Evolutionary conservation across 2,797 vertebrate genomes (phyloP), one percentile per base, ranked within the genome.

Genomic region (Iguana delicatissima): DNA sequence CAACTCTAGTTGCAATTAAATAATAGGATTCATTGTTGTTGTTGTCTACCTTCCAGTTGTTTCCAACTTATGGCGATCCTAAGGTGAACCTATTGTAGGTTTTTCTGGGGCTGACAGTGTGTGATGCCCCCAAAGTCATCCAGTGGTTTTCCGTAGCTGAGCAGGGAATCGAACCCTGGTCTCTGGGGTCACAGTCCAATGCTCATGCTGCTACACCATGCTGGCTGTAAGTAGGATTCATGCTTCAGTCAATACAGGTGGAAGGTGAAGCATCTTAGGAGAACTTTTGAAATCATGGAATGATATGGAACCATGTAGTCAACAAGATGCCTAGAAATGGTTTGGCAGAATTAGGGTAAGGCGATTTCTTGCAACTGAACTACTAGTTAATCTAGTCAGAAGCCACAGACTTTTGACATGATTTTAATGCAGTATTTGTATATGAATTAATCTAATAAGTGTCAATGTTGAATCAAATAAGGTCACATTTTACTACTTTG

Each of bases 401-500:
- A 96, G 92, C 80, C 89, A 69, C 3, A 95, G 86, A 84, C 80
- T 82, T 90, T 96, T 97, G 96, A 96, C 94, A 96, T 95, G 89
- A 95, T 96, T 96, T 96, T 95, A 96, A 96, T 97, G 94, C 91
- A 95, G 90, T 94, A 97, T 97, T 97, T 95, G 93, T 96, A 94
- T 95, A 95, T 96, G 96, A 97, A 97, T 97, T 97, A 96, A 96
- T 98, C 96, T 96, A 97, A 97, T 97, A 97, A 97, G 97, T 97
- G 97, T 95, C 97, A 96, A 3, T 92, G 94, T 96, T 96, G 95
- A 96, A 96, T 96, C 95, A 96, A 96, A 95, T 96, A 97, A 97
- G 96, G 97, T 97, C 97, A 97, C 90, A 96, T 97, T 98, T 97
- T 97, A 97, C 94, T 97, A 93, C 97, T 97, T 96, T 97, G 96